Base-by-base conservation (phyloP, 2,888 invertebrate species). In the Phaedon cochleariae region DNA sequence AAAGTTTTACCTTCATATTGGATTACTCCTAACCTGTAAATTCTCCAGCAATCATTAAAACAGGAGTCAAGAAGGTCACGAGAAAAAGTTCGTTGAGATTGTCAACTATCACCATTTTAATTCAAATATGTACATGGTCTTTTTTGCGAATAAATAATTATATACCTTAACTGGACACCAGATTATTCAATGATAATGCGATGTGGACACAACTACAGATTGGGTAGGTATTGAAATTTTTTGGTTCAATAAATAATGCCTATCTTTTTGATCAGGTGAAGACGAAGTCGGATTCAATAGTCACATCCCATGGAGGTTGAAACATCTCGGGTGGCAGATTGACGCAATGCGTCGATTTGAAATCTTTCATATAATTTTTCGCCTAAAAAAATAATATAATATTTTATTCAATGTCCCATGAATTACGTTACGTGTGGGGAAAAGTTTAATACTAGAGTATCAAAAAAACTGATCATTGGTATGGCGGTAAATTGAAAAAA, bases 311-410 rank as follows among this genome's bases (percentile, higher is more conserved):
- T 31, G 90, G 90, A 64, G 85, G 78, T 63, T 85, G 84, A 79
- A 91, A 90, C 77, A 88, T 82, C 63, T 89, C 87, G 3, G 86
- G 84, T 0, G 94, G 92, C 65, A 97, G 85, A 22, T 93, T 94
- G 6, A 91, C 89, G 85, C 97, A 97, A 83, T 97, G 97, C 1
- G 92, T 90, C 0, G 95, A 91, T 73, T 91, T 90, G 81, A 89
- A 94, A 83, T 97, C 96, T 60, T 89, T 88, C 88, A 96, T 88
- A 83, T 96, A 91, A 78, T 89, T 90, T 49, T 86, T 85, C 52
- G 93, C 90, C 94, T 95, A 83, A 64, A 70, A 73, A 54, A 61
- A 71, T 52, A 63, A 62, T 49, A 59, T 20, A 59, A 21, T 0
- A 5, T 21, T 49, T 12, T 1, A n/a, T 45, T 5, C 7, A 49